Percentiles rank a stretch among this genome's conserved stretches.
phyloP scores from a whole-genome alignment of 2,888 invertebrate species.

The Aleiodes leptofemur region DNA sequence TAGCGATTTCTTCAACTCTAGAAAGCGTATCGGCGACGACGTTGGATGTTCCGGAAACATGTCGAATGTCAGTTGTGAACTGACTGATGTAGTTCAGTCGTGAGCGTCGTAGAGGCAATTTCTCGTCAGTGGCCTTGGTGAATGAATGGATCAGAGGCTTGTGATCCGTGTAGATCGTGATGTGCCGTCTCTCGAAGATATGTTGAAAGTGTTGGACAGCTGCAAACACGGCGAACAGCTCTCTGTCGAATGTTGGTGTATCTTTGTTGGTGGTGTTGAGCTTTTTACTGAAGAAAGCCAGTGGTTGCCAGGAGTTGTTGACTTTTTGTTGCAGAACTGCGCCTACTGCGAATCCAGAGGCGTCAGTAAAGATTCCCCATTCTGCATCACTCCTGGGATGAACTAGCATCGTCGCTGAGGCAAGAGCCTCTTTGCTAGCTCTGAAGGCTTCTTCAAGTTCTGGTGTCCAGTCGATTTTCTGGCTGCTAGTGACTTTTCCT shows the following conservation, averaged over 20 bases:
- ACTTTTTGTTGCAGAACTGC: conserved; percentile 5
- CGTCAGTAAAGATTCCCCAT: conserved; percentile 18
- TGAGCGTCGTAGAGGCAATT: neutral
- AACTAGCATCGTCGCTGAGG: conserved; percentile 2
- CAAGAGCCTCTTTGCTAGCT: neutral
- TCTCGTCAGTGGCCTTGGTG: neutral
- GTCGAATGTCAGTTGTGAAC: neutral
- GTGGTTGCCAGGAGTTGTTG: conserved; percentile 6
- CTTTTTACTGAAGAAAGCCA: conserved; percentile 7
- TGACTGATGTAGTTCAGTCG: neutral
- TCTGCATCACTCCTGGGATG: conserved; percentile 19
- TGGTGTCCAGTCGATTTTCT: neutral
- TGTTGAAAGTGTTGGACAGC: conserved; percentile 35
- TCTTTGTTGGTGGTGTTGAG: neutral
- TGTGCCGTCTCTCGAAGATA: conserved; percentile 37
- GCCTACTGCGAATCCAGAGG: conserved; percentile 38
- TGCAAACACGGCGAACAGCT: conserved; percentile 33
- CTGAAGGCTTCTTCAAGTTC: neutral
- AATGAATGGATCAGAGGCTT: conserved; percentile 42
- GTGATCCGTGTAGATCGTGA: conserved; percentile 38
- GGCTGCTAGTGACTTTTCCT: neutral
- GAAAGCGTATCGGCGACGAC: conserved; percentile 10
- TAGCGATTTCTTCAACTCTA: neutral
- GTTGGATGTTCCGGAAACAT: conserved; percentile 31
- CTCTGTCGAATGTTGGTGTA: conserved; percentile 53